phyloP scores from a whole-genome alignment of 1,140 invertebrate genomes.

The Drosophila fuyamai region DNA sequence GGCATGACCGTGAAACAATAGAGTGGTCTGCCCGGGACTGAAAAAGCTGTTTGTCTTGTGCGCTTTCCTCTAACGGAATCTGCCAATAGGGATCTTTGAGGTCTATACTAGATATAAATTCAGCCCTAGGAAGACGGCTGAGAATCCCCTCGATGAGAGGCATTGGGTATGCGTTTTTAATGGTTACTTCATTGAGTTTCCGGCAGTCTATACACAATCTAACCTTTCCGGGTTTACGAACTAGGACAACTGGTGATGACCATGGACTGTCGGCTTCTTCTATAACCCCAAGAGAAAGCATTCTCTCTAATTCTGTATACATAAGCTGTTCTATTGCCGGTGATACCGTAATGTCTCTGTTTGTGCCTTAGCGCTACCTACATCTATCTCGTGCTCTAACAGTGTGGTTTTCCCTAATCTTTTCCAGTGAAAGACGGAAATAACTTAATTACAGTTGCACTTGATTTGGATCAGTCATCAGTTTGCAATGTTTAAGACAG shows the following conservation, averaged over 20 bases:
- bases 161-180: background rate
- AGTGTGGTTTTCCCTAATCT: background rate
- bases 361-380: background rate
- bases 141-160: background rate
- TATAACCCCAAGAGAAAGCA: background rate
- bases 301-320: background rate
- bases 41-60: conserved; percentile 24
- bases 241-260: background rate
- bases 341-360: background rate
- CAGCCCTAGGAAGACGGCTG: too few relatives aligned
- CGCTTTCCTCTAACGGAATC: conserved; percentile 13
- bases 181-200: conserved; percentile 3
- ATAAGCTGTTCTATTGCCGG: background rate
- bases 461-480: background rate
- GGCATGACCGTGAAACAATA: conserved; percentile 34
- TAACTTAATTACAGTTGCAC: background rate
- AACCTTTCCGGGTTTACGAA: conserved; percentile 1
- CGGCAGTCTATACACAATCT: conserved; percentile 1
- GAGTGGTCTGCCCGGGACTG: conserved; percentile 16
- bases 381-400: conserved; percentile 7
- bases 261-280: background rate
- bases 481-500: background rate
- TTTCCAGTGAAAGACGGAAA: background rate
- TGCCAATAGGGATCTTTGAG: conserved; percentile 34
- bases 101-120: conserved; percentile 3